Base-by-base conservation (phyloP, 2,888 invertebrate genomes). In the Autographa pulchrina region DNA sequence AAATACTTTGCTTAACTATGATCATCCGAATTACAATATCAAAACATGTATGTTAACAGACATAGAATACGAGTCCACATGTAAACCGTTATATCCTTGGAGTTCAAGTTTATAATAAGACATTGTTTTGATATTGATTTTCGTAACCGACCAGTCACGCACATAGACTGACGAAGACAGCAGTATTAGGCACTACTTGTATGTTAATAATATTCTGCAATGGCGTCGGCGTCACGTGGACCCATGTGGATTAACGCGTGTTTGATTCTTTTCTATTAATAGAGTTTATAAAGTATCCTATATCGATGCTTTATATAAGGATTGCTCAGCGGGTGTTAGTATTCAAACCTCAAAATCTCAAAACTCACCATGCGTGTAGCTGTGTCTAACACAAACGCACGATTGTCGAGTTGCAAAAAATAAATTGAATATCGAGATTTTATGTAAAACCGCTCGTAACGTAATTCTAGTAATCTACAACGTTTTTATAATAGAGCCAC, bases 261-360 rank as follows among this genome's bases (percentile, higher is more conserved):
- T 92, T 91, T 91, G 90, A 92, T 93, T 92, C 85, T 89, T 88
- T 86, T 89, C 93, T 94, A 94, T 92, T 90, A 92, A 93, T 94
- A 94, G 91, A 85, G 14, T 85, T 65, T 63, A 74, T 75, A 71
- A 85, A 90, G 91, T 91, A 92, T 91, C 87, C 75, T 82, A 90
- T 89, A 81, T 73, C 74, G 70, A 86, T 88, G 90, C 86, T 88
- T 86, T 89, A 83, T 89, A 86, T 86, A 86, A 89, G 88, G 88
- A 90, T 89, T 86, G 86, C 91, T 88, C 92, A 82, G 91, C 90
- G 92, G 90, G 91, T 91, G 89, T 91, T 91, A 87, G 85, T 86
- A 84, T 78, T 79, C 73, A 71, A 69, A 74, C 70, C 69, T 76
- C 74, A 77, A 76, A 79, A 72, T 61, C 62, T 71, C 59, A 78